These are phyloP conservation scores for Anguilla rostrata DNA, from an alignment of 2,113 vertebrate species.

Conservation along the genomic window DNA sequence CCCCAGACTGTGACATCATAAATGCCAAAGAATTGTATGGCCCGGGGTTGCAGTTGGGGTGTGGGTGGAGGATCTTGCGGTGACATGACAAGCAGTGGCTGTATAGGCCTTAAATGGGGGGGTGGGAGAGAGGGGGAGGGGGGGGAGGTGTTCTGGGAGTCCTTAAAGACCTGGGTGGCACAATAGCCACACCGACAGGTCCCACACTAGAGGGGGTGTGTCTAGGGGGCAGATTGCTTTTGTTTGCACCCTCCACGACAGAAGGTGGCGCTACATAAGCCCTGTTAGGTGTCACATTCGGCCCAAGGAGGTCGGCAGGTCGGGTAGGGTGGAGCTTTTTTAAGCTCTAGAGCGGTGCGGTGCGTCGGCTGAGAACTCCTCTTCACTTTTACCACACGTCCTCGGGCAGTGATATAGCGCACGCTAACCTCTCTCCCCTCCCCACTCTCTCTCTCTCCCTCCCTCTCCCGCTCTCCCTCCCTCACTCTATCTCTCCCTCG, in stretches of 20 bases:
- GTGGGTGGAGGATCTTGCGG: conserved; percentile 52
- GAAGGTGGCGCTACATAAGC: conserved; percentile 57
- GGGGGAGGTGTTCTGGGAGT: conserved; percentile 65
- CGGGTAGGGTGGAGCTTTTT: not conserved
- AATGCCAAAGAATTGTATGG: conserved; percentile 77
- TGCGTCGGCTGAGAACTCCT: not conserved
- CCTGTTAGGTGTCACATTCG: conserved; percentile 47
- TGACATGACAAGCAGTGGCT: conserved; percentile 69
- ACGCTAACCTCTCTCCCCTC: conserved; percentile 11
- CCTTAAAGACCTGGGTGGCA: conserved; percentile 73
- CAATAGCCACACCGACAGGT: conserved; percentile 60
- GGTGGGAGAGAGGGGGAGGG: conserved; percentile 42
- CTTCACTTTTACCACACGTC: conserved; percentile 23
- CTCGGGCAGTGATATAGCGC: too few relatives aligned
- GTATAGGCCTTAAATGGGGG: conserved; percentile 68
- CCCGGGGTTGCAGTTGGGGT: conserved; percentile 55
- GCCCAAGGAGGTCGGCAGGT: conserved; percentile 66
- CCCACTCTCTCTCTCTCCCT: conserved; percentile 20
- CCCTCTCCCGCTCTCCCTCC: conserved; percentile 21
- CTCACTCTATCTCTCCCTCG: not conserved
- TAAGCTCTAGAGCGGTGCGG: not conserved
- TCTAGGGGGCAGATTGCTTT: conserved; percentile 23
- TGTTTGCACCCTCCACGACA: conserved; percentile 36
- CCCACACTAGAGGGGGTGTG: conserved; percentile 46
- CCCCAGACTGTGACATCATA: conserved; percentile 68